Base-by-base conservation (phyloP, 2,888 invertebrate genomes). In the Encarsia formosa region DNA sequence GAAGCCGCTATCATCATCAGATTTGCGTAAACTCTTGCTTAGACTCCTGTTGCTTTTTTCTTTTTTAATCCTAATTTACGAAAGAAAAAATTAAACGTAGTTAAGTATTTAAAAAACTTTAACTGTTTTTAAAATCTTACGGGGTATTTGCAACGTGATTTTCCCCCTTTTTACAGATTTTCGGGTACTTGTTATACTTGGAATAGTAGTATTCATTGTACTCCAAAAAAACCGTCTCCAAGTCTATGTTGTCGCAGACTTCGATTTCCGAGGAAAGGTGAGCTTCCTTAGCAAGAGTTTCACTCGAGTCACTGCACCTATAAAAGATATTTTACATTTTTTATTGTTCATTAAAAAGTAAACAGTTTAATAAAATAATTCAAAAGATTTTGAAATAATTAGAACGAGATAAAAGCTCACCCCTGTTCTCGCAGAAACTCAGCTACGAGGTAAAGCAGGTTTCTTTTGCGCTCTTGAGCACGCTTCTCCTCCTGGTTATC, bases 231-330 rank as follows among this genome's bases (percentile, higher is more conserved):
- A 96, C 87, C 35, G 88, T 87, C 58, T 90, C 88, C 67, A 96
- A 76, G 71, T 94, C 93, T 51, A 96, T 83, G 66, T 96, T 96
- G 67, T 96, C 96, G 73, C 95, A 96, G 31, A 94, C 79, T 65
- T 82, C 79, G 66, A 83, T 84, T 52, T 84, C 83, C 5, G 79
- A 79, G 1, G 85, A 78, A 9, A 93, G 76, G 35, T 82, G 83
- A 0, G 91, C 88, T 73, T 95, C 95, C 18, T 77, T 75, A 22
- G 77, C 77, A 52, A 95, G 77, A 9, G 77, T 69, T 45, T 85
- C 82, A 0, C 86, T 86, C 0, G 87, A 77, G 54, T 82, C 80
- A 29, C 70, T 56, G 61, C 77, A 82, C n/a, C 81, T 81, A 32
- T 5, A 15, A 11, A 15, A 38, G n/a, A n/a, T n/a, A n/a, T n/a